A percentile compares a stretch with the other conserved stretches of the same genome.
Conservation (phyloP, 2,888 invertebrate genomes). For the Luffia ferchaultella region DNA sequence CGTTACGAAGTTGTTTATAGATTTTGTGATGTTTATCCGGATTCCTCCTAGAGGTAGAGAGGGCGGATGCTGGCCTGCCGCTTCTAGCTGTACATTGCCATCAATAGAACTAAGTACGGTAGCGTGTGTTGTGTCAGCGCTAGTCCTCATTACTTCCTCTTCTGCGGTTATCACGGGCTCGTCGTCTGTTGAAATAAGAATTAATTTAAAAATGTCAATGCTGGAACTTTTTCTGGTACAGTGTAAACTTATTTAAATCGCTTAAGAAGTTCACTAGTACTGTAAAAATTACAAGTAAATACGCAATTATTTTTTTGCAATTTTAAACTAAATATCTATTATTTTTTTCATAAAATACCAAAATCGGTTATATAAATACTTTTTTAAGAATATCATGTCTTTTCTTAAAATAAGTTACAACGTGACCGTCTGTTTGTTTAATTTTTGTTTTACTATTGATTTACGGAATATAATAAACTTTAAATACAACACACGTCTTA, state of each 20-base stretch:
- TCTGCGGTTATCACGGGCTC: slow-evolving; percentile 62
- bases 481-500: no score
- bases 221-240: no score
- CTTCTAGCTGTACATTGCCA: slow-evolving; percentile 76
- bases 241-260: neutral
- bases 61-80: slow-evolving; percentile 48
- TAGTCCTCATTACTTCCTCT: slow-evolving; percentile 31
- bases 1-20: slow-evolving; percentile 49
- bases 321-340: no score
- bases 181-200: slow-evolving; percentile 35
- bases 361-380: no score
- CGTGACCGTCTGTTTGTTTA: no score
- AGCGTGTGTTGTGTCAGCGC: slow-evolving; percentile 60
- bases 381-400: no score
- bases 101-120: slow-evolving; percentile 75
- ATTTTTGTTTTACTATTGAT: no score
- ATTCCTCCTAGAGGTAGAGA: slow-evolving; percentile 66
- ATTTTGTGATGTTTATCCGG: slow-evolving; percentile 84
- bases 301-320: no score
- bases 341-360: no score
- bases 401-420: no score
- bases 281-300: slow-evolving; percentile 4
- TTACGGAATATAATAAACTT: no score
- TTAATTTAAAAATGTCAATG: neutral
- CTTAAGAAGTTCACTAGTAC: neutral